A percentile compares a stretch with the other conserved stretches of the same genome.
phyloP scores from a whole-genome alignment of 2,797 vertebrate genomes.

The Linurgus olivaceus region DNA sequence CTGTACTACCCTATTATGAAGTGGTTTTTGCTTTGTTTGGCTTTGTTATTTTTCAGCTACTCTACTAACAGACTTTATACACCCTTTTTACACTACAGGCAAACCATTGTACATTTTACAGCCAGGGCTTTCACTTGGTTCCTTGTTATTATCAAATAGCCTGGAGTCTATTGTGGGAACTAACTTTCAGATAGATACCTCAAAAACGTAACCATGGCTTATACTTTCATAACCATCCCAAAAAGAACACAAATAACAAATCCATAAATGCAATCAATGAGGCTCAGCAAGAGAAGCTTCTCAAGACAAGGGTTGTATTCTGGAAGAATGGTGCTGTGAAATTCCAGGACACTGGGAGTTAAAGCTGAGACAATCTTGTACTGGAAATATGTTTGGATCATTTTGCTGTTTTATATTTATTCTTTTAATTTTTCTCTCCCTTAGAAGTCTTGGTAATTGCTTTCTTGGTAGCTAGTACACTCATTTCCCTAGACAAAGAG shows the following conservation, averaged over 20 bases:
- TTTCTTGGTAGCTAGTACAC: constrained; percentile 2
- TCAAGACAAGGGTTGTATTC: neutral
- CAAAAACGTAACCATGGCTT: neutral
- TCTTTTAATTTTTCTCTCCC: constrained; percentile 37
- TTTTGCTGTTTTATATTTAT: constrained; percentile 15
- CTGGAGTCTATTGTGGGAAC: neutral
- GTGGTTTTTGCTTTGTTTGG: neutral
- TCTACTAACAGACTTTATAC: neutral
- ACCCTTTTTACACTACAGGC: neutral
- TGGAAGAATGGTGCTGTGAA: neutral
- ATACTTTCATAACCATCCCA: neutral
- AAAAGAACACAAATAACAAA: neutral
- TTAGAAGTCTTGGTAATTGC: constrained; percentile 33
- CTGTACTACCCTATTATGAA: neutral
- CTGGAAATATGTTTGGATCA: neutral
- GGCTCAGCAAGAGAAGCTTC: neutral
- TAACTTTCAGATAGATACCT: neutral
- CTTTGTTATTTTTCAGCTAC: neutral
- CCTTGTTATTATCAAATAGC: neutral
- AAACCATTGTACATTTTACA: neutral
- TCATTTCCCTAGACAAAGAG: neutral
- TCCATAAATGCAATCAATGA: neutral
- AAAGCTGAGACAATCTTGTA: neutral
- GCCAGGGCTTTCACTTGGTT: neutral
- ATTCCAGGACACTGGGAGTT: neutral